Evolutionary conservation across 35 echinoderm and acorn worm species (phyloP), one percentile per base, ranked within the genome.

Genomic region (Eucidaris tribuloides): DNA sequence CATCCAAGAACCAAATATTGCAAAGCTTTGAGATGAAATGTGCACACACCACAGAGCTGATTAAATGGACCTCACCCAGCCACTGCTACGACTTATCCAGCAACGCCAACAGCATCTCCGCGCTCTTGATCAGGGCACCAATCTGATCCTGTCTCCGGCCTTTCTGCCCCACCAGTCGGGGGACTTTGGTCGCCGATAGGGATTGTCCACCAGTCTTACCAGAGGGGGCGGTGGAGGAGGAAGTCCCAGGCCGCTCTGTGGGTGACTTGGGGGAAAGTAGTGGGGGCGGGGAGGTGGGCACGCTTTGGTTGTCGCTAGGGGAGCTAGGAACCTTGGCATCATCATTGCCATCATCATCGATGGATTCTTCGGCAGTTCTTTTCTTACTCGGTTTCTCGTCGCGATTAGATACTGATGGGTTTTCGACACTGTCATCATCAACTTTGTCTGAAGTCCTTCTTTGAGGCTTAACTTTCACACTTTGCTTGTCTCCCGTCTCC

Each of bases 41-140:
- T n/a, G n/a, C n/a, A n/a, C n/a, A n/a, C n/a, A n/a, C n/a, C n/a
- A n/a, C n/a, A n/a, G n/a, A n/a, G n/a, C n/a, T n/a, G n/a, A n/a
- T n/a, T n/a, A n/a, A n/a, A n/a, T n/a, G n/a, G n/a, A n/a, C n/a
- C n/a, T n/a, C n/a, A n/a, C n/a, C n/a, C n/a, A 63, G 58, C 40
- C 65, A 39, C 37, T 23, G 31, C 60, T 63, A 43, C 33, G 80
- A 7, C 50, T 40, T 83, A 64, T 83, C 43, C 20, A 83, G 60
- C 44, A 83, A 45, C 7, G 5, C 50, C 44, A 83, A 64, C 13
- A 83, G 46, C 19, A 41, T 38, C 22, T 83, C 80, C 40, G 65
- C 19, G 48, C 80, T 83, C 59, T 83, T 83, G 43, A 83, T 65
- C 15, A 83, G 58, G 46, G 60, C 39, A 83, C 60, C 80, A 54